Evolutionary conservation across 1,140 invertebrate genomes (phyloP), one percentile per base, ranked within the genome.

Genomic region (Trichonephila inaurata): DNA sequence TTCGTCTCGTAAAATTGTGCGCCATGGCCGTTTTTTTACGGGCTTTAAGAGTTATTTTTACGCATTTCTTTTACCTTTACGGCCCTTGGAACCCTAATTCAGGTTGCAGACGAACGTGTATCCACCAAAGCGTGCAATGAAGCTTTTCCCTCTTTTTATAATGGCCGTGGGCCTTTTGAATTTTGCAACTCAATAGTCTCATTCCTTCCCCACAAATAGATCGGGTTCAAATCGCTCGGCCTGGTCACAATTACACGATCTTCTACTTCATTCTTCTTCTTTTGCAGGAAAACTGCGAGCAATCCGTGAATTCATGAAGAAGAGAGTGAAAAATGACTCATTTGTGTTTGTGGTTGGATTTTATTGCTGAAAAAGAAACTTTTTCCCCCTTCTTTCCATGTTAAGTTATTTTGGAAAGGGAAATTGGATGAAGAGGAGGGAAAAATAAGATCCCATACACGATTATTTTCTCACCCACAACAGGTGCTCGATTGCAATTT

Each of bases 21-120:
- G 40, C 72, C 66, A 10, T 51, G 64, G 62, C 18, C 33, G 87
- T 66, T 90, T 87, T 81, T 90, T 90, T 90, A 81, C 89, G 66
- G 89, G 89, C 89, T 81, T 90, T 90, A 90, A 90, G 89, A 90
- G 89, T 90, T 90, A 90, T 90, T 90, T 90, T 90, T 90, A 90
- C 89, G 69, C 89, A 69, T 28, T 90, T 81, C 89, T 90, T 81
- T 90, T 81, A 90, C 89, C 89, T 90, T 90, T 90, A 90, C 69
- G 62, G 89, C 89, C 62, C 33, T 77, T 33, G 72, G 72, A 77
- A 77, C 72, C 89, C 51, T 58, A 69, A 90, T 90, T 90, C 62
- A 24, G 58, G 28, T 44, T 16, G 28, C 40, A 89, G 28, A 77
- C 72, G 72, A 40, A 77, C 72, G 72, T 77, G 72, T 19, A 77